A percentile compares a stretch with the other conserved stretches of the same genome.
Conservation (phyloP, 2,797 vertebrate species). For the Xyrichtys novacula region DNA sequence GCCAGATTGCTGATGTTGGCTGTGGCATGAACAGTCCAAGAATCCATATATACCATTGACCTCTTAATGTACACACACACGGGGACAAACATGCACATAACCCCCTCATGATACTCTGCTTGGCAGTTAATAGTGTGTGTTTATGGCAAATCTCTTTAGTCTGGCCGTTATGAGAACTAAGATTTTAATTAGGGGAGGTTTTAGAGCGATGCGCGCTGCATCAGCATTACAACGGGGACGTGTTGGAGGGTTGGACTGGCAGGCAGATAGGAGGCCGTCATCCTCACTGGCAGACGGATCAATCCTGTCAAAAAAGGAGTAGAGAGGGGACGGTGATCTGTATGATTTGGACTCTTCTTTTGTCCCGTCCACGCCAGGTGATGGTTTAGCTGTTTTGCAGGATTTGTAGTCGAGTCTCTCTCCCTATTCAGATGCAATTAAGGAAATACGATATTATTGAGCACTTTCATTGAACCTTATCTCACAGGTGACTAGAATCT, state of each 20-base stretch:
- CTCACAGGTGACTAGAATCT: conserved; percentile 2
- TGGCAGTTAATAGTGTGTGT: conserved; percentile 59
- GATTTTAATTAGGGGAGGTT: conserved; percentile 75
- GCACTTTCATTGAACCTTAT: neutral
- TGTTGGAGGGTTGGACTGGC: conserved; percentile 47
- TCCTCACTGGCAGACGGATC: conserved; percentile 3
- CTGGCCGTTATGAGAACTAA: conserved; percentile 70
- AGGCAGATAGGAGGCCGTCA: conserved; percentile 41
- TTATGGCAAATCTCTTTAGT: conserved; percentile 70
- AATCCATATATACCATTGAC: conserved; percentile 11
- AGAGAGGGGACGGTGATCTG: conserved; percentile 5
- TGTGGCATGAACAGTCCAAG: conserved; percentile 8
- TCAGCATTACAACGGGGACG: conserved; percentile 67
- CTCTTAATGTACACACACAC: conserved; percentile 5
- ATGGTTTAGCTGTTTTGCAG: neutral
- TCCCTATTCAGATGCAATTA: neutral
- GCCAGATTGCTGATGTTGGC: conserved; percentile 5
- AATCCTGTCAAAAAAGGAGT: conserved; percentile 23
- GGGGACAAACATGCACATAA: conserved; percentile 24
- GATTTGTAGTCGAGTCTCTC: conserved; percentile 1
- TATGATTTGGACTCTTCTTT: neutral
- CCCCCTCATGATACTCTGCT: conserved; percentile 36
- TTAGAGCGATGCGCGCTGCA: conserved; percentile 51
- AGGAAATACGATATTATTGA: neutral
- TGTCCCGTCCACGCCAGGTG: neutral